Conservation (phyloP, 2,888 invertebrate genomes). For the Aphodius granarius region DNA sequence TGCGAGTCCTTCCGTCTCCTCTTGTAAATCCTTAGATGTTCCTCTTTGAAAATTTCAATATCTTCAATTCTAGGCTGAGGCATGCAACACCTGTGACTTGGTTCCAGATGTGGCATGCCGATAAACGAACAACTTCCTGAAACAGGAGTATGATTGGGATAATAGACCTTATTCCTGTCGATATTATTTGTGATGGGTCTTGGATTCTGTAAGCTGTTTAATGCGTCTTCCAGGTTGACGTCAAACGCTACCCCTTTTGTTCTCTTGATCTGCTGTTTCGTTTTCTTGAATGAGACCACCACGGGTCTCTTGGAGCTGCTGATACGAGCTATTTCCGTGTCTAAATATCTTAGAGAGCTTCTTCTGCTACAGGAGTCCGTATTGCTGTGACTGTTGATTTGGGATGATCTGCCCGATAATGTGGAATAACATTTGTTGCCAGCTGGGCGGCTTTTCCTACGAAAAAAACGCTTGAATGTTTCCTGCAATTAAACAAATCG, state of each 20-base stretch:
- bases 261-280: conserved; percentile 24
- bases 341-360: conserved; percentile 49
- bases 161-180: not conserved
- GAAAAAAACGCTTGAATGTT: conserved; percentile 46
- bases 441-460: conserved; percentile 38
- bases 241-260: conserved; percentile 37
- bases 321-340: conserved; percentile 49
- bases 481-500: conserved; percentile 44
- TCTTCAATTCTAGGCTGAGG: conserved; percentile 17
- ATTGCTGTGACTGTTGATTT: conserved; percentile 44
- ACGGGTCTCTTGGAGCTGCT: conserved; percentile 49
- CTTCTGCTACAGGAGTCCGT: conserved; percentile 50
- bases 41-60: conserved; percentile 27
- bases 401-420: conserved; percentile 47
- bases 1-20: conserved; percentile 15
- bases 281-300: conserved; percentile 51
- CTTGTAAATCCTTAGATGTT: conserved; percentile 23
- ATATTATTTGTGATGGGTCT: conserved; percentile 1
- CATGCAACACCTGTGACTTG: conserved; percentile 39
- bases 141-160: not conserved
- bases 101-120: conserved; percentile 39
- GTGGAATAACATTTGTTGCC: conserved; percentile 49
- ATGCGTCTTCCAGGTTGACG: conserved; percentile 39
- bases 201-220: conserved; percentile 37
- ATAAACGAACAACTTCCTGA: conserved; percentile 25